Evolutionary conservation across 2,888 invertebrate species (phyloP).

Genomic region (Drosophila sordidapex): DNA sequence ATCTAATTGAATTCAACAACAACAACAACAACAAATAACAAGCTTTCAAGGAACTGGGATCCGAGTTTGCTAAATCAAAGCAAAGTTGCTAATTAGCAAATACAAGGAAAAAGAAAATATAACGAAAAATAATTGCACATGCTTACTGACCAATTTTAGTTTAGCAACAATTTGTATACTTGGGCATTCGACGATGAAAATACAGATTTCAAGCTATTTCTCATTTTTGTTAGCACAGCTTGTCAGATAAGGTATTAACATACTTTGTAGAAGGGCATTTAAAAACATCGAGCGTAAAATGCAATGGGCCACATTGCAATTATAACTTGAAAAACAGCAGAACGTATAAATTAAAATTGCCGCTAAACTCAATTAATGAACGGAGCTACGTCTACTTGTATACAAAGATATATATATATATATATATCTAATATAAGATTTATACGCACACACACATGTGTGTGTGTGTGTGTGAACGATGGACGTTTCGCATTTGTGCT

Average conservation of each 20-base stretch:
- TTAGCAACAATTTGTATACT: background rate
- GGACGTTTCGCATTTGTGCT: slow-evolving; percentile 40
- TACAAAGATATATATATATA: background rate
- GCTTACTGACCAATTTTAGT: background rate
- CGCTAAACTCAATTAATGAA: slow-evolving; percentile 75
- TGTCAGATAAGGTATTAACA: background rate
- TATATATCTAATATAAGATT: background rate
- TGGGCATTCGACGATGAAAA: background rate
- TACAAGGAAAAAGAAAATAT: slow-evolving; percentile 47
- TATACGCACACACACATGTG: background rate
- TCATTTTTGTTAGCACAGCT: background rate
- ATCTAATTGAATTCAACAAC: background rate
- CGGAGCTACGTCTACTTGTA: slow-evolving; percentile 14
- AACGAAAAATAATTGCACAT: background rate
- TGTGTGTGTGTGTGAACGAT: slow-evolving; percentile 16
- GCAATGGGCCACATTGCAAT: slow-evolving; percentile 77
- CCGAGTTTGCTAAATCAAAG: slow-evolving; percentile 50
- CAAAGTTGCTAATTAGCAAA: background rate
- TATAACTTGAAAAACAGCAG: slow-evolving; percentile 66
- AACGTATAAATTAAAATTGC: slow-evolving; percentile 70
- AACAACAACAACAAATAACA: background rate
- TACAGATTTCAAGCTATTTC: background rate
- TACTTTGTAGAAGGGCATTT: slow-evolving; percentile 18
- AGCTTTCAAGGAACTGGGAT: background rate
- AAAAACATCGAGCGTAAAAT: slow-evolving; percentile 61